A percentile compares a stretch with the other conserved stretches of the same genome.
Conservation (phyloP, 2,797 vertebrate genomes). For the Garrulus glandarius region DNA sequence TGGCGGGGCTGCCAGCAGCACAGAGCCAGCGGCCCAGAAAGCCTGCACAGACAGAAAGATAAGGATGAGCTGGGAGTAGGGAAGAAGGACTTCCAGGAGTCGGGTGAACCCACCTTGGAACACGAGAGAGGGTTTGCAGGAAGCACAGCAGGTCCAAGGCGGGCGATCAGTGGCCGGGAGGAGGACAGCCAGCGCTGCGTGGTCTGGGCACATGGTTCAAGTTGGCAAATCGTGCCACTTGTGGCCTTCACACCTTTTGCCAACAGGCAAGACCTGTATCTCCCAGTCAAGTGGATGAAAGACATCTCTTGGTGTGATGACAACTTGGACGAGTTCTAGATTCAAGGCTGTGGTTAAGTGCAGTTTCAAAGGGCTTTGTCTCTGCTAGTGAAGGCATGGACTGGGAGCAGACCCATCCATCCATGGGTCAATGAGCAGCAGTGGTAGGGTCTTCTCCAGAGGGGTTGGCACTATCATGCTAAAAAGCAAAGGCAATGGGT, state of each 20-base stretch:
- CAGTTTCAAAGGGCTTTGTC: neutral
- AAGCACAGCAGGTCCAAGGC: neutral
- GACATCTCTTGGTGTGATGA: neutral
- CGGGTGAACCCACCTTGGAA: neutral
- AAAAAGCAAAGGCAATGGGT: neutral
- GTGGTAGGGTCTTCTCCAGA: neutral
- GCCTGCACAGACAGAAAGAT: neutral
- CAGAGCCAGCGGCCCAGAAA: neutral
- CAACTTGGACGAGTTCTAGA: neutral
- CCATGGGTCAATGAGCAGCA: neutral
- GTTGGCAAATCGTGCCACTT: fast-evolving
- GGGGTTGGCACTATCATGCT: neutral
- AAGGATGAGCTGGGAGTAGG: neutral
- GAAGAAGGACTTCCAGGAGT: neutral
- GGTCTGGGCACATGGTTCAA: neutral
- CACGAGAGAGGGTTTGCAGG: neutral
- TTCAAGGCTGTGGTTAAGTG: neutral
- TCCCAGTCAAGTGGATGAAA: neutral
- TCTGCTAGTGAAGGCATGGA: fast-evolving
- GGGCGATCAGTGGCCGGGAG: fast-evolving
- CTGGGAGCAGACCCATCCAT: neutral
- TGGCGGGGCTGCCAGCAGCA: neutral
- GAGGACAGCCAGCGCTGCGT: fast-evolving
- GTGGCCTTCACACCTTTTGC: neutral
- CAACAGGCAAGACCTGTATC: neutral